Conservation (phyloP, 2,797 vertebrate species). For the Tamandua tetradactyla region DNA sequence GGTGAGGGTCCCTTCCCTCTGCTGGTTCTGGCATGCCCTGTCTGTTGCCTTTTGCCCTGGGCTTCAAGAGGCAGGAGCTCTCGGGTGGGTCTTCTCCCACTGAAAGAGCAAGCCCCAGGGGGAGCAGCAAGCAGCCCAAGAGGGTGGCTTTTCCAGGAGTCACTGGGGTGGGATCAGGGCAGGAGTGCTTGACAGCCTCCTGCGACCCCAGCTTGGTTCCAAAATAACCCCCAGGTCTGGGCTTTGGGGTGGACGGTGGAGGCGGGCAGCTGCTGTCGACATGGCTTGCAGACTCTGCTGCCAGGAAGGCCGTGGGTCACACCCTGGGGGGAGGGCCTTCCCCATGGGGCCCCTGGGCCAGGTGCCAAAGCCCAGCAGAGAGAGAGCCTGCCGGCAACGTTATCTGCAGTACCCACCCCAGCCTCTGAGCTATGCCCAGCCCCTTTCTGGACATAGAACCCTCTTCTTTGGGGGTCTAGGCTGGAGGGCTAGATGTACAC, state of each 20-base stretch:
- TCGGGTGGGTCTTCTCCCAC: not conserved
- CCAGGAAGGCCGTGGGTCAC: not conserved
- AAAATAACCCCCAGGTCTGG: fast-evolving
- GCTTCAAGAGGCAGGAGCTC: not conserved
- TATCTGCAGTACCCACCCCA: not conserved
- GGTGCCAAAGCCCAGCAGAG: not conserved
- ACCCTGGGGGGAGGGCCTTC: not conserved
- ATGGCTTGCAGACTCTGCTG: not conserved
- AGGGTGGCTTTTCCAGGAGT: not conserved
- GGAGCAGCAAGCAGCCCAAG: not conserved
- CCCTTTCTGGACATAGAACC: not conserved
- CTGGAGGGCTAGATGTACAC: not conserved
- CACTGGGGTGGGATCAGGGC: not conserved
- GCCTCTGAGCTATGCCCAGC: not conserved
- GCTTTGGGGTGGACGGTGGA: not conserved
- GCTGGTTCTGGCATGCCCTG: not conserved
- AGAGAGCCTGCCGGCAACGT: fast-evolving
- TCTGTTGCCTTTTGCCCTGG: not conserved
- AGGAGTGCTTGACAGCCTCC: not conserved
- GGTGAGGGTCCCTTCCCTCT: fast-evolving
- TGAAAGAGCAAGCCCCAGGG: not conserved
- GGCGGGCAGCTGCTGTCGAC: not conserved
- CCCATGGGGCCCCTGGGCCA: too few relatives aligned
- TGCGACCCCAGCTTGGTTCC: not conserved
- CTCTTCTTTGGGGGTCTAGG: not conserved